Conservation (phyloP, 2,113 vertebrate species). For the Engraulis encrasicolus region DNA sequence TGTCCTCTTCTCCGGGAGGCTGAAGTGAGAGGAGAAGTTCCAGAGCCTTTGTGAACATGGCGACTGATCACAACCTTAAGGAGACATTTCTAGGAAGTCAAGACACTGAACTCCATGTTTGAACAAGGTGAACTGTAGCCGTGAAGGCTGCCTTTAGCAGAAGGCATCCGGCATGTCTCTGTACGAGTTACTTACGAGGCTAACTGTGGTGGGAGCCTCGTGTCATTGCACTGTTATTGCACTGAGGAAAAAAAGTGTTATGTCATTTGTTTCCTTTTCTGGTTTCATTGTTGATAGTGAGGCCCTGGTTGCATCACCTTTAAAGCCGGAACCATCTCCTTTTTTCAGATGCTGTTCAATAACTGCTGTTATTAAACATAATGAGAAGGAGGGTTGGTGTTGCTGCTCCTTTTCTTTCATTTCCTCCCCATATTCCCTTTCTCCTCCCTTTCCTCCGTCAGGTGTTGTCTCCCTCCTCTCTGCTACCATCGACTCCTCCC, state of each 20-base stretch:
- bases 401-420: not conserved
- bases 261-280: not conserved
- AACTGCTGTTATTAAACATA: too few species aligned
- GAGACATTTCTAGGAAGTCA: not conserved
- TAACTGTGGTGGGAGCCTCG: not conserved
- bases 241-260: not conserved
- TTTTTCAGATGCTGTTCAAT: not conserved
- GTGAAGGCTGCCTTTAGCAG: not conserved
- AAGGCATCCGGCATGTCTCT: not conserved
- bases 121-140: not conserved
- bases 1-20: not conserved
- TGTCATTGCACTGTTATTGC: not conserved
- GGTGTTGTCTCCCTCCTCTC: conserved; percentile 29
- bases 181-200: not conserved
- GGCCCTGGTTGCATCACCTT: not conserved
- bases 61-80: not conserved
- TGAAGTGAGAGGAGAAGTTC: not conserved
- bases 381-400: not conserved
- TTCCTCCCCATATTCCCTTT: not conserved
- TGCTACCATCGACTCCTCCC: not conserved
- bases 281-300: not conserved
- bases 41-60: not conserved
- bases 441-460: not conserved
- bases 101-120: not conserved
- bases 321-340: not conserved